Percentiles rank a stretch among this genome's conserved stretches.
Conservation (phyloP, 1,140 invertebrate genomes). For the Stegodyphus mimosarum region DNA sequence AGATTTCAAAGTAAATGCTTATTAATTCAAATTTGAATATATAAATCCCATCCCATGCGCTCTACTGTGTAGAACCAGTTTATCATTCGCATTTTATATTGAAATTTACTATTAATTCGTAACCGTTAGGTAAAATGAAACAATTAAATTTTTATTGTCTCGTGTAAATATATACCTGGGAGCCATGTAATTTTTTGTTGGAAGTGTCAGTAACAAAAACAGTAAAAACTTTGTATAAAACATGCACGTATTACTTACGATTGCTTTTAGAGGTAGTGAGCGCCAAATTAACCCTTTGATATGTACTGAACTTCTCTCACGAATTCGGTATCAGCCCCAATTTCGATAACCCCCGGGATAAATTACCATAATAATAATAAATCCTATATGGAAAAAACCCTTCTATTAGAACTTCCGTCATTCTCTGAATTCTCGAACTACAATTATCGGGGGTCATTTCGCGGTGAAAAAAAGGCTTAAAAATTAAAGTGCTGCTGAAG, state of each 20-base stretch:
- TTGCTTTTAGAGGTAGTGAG: neutral
- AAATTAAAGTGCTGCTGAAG: constrained; percentile 9
- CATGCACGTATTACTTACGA: neutral
- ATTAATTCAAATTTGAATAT: too few relatives aligned
- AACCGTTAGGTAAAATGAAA: too few relatives aligned
- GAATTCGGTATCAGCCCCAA: constrained; percentile 10
- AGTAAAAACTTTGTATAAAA: neutral
- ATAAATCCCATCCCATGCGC: too few relatives aligned
- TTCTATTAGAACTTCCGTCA: neutral
- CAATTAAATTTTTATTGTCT: too few relatives aligned
- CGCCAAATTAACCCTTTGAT: neutral
- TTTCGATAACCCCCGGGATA: neutral
- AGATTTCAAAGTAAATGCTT: too few relatives aligned
- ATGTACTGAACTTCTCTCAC: neutral
- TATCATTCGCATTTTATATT: too few relatives aligned
- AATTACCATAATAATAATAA: constrained; percentile 9
- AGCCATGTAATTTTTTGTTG: too few relatives aligned
- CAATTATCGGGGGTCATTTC: constrained; percentile 10
- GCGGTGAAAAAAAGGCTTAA: neutral
- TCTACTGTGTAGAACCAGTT: too few relatives aligned
- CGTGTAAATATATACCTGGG: too few relatives aligned
- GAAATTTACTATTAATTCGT: too few relatives aligned
- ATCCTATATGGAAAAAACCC: neutral
- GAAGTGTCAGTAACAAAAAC: too few relatives aligned
- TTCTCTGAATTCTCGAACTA: constrained; percentile 10